These are phyloP conservation scores for Mesorhabditis spiculigera DNA, from an alignment of 2,888 invertebrate genomes.

Conservation along the genomic window DNA sequence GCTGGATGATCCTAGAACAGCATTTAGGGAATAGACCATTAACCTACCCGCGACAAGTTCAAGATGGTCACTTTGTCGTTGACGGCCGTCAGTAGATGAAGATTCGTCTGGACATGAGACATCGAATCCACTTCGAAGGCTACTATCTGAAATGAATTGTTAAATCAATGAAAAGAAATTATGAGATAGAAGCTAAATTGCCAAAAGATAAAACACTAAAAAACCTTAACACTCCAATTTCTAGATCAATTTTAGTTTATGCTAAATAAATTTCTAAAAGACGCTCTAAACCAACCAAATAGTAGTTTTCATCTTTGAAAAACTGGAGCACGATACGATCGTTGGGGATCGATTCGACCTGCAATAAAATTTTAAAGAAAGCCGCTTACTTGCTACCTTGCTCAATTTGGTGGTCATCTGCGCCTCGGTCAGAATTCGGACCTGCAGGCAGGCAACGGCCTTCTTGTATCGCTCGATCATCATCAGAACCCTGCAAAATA, in stretches of 20 bases:
- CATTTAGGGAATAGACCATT: background rate
- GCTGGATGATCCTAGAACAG: background rate
- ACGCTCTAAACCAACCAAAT: constrained; percentile 21
- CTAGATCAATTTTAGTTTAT: background rate
- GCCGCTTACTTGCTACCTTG: constrained; percentile 13
- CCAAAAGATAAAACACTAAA: background rate
- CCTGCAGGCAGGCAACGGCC: constrained; percentile 39
- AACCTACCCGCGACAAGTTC: constrained; percentile 9
- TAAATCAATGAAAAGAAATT: background rate
- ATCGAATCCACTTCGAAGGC: constrained; percentile 22
- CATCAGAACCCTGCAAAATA: constrained; percentile 29
- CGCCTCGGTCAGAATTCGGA: constrained; percentile 21
- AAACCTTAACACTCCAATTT: background rate
- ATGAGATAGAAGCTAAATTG: background rate
- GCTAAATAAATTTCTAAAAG: background rate
- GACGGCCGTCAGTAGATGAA: constrained; percentile 22
- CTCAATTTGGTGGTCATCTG: constrained; percentile 27
- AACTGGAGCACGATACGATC: constrained; percentile 40
- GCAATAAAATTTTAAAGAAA: background rate
- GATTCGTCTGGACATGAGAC: constrained; percentile 17
- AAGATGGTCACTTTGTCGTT: constrained; percentile 16
- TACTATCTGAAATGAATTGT: constrained; percentile 22
- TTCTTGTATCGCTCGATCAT: constrained; percentile 46
- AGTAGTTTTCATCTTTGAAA: constrained; percentile 32
- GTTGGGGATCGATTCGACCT: constrained; percentile 19